Conservation (phyloP, 2,888 invertebrate genomes). For the Abscondita cerata region DNA sequence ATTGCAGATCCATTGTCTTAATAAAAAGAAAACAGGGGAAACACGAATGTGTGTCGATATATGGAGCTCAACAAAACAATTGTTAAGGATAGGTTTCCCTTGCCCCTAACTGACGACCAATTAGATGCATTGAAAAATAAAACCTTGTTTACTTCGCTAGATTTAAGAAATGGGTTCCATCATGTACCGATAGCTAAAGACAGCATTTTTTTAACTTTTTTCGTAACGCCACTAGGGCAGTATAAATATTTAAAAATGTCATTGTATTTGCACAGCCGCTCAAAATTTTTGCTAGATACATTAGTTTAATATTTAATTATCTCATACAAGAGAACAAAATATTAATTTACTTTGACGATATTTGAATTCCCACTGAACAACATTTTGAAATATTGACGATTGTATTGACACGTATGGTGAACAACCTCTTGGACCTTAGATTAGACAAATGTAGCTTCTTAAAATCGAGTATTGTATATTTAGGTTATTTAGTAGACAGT, state of each 20-base stretch:
- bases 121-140: slow-evolving; percentile 34
- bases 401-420: not conserved
- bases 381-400: slow-evolving; percentile 11
- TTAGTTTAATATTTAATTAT: not conserved
- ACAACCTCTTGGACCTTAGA: not conserved
- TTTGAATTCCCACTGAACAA: slow-evolving; percentile 29
- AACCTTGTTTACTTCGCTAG: slow-evolving; percentile 35
- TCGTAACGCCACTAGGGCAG: slow-evolving; percentile 40
- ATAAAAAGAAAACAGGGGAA: slow-evolving; percentile 1
- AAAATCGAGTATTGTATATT: slow-evolving; percentile 41
- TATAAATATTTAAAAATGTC: slow-evolving; percentile 39
- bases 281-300: slow-evolving; percentile 1
- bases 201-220: slow-evolving; percentile 37
- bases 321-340: not conserved
- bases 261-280: slow-evolving; percentile 40
- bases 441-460: slow-evolving; percentile 43
- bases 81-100: not conserved
- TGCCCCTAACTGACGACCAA: slow-evolving; percentile 34
- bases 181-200: slow-evolving; percentile 34
- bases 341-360: slow-evolving; percentile 35
- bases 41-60: slow-evolving; percentile 10
- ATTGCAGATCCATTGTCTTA: slow-evolving; percentile 10
- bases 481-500: slow-evolving; percentile 45
- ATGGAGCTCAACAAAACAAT: not conserved
- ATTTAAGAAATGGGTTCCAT: slow-evolving; percentile 40